Base-by-base conservation (phyloP, 2,888 invertebrate species). In the Tortricodes alternella region DNA sequence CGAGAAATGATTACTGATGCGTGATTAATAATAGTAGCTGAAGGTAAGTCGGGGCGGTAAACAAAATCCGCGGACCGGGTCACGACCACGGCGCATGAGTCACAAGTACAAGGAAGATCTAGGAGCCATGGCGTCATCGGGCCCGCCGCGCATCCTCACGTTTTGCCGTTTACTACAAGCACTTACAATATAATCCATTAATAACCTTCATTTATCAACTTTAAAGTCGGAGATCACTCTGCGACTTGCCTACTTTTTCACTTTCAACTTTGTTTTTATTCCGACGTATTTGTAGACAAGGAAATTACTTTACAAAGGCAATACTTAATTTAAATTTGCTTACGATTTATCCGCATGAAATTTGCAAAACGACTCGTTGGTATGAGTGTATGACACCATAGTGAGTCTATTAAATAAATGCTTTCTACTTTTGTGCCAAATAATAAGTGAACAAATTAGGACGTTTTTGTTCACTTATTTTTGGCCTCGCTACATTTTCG, bases 31-130 rank as follows among this genome's bases (percentile, higher is more conserved):
- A 76, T 71, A 79, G 72, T 75, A 70, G 69, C 62, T 65, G 74
- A 77, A 80, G 80, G 78, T 68, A 77, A 74, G 73, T 68, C 66
- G 75, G 74, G 74, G 72, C 76, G 70, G 71, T 73, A 78, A 83
- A 79, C 78, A 77, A 82, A 88, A 85, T 82, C 78, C 74, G 74
- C 75, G 62, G 76, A 70, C 64, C 80, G 72, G 87, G 86, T 89
- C 89, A 89, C 87, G 89, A 89, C 67, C 80, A 71, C 60, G 70
- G 46, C 61, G 63, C 51, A 58, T 90, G 89, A 89, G 74, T 89
- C 89, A 89, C 69, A 63, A n/a, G 44, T 75, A 82, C 74, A 73
- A 87, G 87, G 89, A 89, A 88, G 87, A 85, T 83, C 80, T 77
- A 71, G 82, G 77, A 75, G 74, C 70, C 69, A 82, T 89, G 88